phyloP scores from a whole-genome alignment of 2,113 vertebrate species.

The Rynchops niger region DNA sequence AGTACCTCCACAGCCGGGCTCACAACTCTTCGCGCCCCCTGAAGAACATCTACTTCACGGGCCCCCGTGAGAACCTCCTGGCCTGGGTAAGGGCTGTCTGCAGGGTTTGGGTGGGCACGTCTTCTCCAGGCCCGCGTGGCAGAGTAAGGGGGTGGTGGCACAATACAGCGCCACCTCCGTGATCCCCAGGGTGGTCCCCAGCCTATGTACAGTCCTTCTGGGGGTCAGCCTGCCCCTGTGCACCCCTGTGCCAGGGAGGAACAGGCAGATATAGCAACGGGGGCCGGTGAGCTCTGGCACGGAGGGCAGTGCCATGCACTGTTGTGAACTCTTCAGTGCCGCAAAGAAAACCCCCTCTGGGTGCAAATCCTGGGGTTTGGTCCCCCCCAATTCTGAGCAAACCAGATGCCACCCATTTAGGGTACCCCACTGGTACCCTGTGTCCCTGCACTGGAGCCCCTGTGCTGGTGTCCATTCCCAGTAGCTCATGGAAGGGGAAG shows the following conservation, averaged over 20 bases:
- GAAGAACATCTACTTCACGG: conserved; percentile 88
- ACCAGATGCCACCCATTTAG: not conserved
- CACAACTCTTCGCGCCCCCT: conserved; percentile 91
- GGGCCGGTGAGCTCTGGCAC: rapidly evolving
- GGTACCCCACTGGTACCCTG: not conserved
- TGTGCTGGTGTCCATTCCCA: not conserved
- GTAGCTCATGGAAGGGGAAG: not conserved
- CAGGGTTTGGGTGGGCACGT: not conserved
- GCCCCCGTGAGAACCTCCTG: conserved; percentile 89
- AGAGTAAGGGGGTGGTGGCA: not conserved
- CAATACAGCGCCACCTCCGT: not conserved
- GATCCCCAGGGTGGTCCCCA: not conserved
- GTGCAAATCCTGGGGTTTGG: not conserved
- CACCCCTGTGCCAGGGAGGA: not conserved
- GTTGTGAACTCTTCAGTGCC: rapidly evolving
- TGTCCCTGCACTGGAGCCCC: not conserved
- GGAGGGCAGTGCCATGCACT: not conserved
- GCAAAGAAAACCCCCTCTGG: not conserved
- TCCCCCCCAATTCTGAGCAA: not conserved
- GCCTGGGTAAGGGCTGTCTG: conserved; percentile 83
- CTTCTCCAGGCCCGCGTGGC: rapidly evolving
- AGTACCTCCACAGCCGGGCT: conserved; percentile 91
- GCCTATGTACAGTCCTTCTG: rapidly evolving
- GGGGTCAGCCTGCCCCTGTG: not conserved
- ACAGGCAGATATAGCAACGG: not conserved